phyloP scores from a whole-genome alignment of 2,888 invertebrate genomes.

The Eremobia ochroleuca region DNA sequence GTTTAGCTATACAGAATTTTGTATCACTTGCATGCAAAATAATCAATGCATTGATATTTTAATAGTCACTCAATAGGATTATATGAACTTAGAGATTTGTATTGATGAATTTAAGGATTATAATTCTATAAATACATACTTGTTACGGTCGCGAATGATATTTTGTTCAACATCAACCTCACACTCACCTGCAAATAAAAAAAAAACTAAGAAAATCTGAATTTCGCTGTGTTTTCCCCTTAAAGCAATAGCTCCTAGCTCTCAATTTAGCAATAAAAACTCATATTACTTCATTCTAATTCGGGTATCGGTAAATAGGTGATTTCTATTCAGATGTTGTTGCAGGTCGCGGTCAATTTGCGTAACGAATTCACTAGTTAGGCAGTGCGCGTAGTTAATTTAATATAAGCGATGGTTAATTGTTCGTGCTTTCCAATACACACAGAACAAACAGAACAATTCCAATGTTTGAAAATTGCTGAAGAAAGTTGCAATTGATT shows the following conservation, averaged over 20 bases:
- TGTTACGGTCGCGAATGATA: too few relatives aligned
- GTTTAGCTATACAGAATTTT: too few relatives aligned
- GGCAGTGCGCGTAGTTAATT: constrained; percentile 74
- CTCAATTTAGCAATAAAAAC: constrained; percentile 53
- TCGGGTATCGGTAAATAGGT: constrained; percentile 60
- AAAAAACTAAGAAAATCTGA: neutral
- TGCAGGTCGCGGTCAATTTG: constrained; percentile 79
- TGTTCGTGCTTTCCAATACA: constrained; percentile 41
- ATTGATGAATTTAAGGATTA: too few relatives aligned
- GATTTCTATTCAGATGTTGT: constrained; percentile 82
- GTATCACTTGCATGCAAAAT: too few relatives aligned
- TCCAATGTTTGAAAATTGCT: neutral
- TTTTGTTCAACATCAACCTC: neutral
- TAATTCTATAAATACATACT: too few relatives aligned
- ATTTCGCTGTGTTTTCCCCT: neutral
- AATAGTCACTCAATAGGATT: too few relatives aligned
- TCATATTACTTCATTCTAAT: constrained; percentile 56
- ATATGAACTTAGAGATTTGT: too few relatives aligned
- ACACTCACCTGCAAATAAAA: neutral
- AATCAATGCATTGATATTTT: too few relatives aligned
- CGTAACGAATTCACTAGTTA: constrained; percentile 78
- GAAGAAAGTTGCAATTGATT: neutral
- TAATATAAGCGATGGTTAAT: constrained; percentile 76
- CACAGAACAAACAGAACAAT: too few relatives aligned
- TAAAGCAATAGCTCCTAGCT: constrained; percentile 8